Conservation (phyloP, 2,797 vertebrate species). For the Mormyrus proboscirostris region DNA sequence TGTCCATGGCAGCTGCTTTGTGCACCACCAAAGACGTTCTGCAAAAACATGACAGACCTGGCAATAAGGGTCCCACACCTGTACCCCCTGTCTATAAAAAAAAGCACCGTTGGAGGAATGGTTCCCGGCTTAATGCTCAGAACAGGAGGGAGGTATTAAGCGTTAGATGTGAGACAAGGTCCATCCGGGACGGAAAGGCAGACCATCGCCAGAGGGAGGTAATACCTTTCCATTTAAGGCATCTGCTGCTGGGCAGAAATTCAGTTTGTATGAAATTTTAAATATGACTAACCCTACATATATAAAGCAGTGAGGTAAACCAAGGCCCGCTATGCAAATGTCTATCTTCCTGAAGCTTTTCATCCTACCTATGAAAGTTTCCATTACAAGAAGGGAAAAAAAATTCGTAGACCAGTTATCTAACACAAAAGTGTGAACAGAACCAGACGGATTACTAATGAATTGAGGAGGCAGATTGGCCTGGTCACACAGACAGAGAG, state of each 20-base stretch:
- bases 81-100: background rate
- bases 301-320: background rate
- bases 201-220: background rate
- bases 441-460: background rate
- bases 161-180: background rate
- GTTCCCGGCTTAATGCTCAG: background rate
- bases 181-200: background rate
- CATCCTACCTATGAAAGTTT: background rate
- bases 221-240: background rate
- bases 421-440: background rate
- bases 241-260: background rate
- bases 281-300: background rate
- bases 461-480: background rate
- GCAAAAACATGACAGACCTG: background rate
- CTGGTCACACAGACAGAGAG: background rate
- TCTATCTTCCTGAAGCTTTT: background rate
- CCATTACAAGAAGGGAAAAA: background rate
- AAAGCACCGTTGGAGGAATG: background rate
- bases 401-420: background rate
- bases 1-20: background rate
- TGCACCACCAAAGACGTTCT: background rate
- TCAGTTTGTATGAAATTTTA: background rate
- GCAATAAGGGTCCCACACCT: background rate
- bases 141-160: background rate
- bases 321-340: background rate